Evolutionary conservation across 2,797 vertebrate genomes (phyloP).

Genomic region (Threskiornis aethiopicus): DNA sequence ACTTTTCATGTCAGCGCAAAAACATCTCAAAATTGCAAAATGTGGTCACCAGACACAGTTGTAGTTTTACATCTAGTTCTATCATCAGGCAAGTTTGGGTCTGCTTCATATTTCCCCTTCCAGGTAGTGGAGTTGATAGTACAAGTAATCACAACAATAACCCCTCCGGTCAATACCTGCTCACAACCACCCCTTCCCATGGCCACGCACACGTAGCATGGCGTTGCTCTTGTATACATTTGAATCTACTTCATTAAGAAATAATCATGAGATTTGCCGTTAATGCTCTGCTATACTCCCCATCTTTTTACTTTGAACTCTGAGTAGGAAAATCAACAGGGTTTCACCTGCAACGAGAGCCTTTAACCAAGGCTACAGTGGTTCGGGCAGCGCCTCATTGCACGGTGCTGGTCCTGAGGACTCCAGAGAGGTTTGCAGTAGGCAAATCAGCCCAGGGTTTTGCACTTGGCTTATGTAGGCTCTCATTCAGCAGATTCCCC

Average conservation of each 20-base stretch:
- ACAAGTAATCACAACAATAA: constrained; percentile 4
- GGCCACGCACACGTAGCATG: accelerated
- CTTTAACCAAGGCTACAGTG: neutral
- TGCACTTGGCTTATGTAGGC: neutral
- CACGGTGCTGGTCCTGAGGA: neutral
- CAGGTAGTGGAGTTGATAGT: constrained; percentile 15
- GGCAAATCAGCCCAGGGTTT: neutral
- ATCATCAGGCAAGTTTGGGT: neutral
- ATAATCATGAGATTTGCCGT: neutral
- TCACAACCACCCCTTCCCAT: neutral
- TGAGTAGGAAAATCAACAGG: neutral
- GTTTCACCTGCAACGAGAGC: neutral
- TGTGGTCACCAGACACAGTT: constrained; percentile 33
- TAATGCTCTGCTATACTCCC: neutral
- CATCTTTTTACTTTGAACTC: neutral
- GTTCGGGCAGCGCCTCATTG: neutral
- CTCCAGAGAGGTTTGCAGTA: neutral
- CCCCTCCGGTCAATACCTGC: neutral
- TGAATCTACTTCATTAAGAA: neutral
- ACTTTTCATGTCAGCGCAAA: constrained; percentile 14
- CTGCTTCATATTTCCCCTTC: constrained; percentile 47
- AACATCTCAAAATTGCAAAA: constrained; percentile 53
- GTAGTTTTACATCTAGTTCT: neutral
- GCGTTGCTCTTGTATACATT: neutral
- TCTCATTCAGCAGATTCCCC: neutral